These are phyloP conservation scores for Eucidaris tribuloides DNA, from an alignment of 35 echinoderm and acorn worm genomes.

Conservation along the genomic window DNA sequence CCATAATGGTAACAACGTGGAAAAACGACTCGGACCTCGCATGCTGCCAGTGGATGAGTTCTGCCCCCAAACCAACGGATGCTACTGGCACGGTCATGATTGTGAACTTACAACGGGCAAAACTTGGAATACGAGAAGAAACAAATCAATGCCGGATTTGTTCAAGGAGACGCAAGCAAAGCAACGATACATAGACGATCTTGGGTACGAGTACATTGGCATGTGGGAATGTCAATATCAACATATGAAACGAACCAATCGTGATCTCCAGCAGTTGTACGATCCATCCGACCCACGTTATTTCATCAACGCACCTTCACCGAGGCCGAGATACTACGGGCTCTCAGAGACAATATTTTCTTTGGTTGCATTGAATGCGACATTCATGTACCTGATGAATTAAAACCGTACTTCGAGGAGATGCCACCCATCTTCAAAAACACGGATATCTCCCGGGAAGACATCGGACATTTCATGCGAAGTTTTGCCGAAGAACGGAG, in stretches of 20 bases:
- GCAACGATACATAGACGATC: too few species aligned
- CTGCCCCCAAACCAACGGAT: slow-evolving; percentile 35
- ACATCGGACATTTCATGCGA: neutral
- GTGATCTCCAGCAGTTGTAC: neutral
- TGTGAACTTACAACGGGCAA: neutral
- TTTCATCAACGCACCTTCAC: neutral
- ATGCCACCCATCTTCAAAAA: slow-evolving; percentile 1
- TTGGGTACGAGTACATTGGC: too few species aligned
- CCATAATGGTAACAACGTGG: neutral
- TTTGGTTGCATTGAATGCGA: slow-evolving; percentile 3
- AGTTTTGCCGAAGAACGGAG: neutral
- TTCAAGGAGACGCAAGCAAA: too few species aligned
- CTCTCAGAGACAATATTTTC: neutral
- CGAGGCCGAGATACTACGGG: neutral
- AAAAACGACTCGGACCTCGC: slow-evolving; percentile 14
- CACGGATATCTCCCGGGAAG: neutral
- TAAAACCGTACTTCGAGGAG: neutral
- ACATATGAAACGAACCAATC: neutral
- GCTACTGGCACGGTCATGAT: slow-evolving; percentile 38
- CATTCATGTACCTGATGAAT: neutral
- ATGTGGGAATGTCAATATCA: neutral
- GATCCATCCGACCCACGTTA: neutral
- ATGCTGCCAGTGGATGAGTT: slow-evolving; percentile 41
- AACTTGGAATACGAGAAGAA: neutral
- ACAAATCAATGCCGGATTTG: neutral